Conservation (phyloP, 2,113 vertebrate genomes). For the Malurus cyaneus region DNA sequence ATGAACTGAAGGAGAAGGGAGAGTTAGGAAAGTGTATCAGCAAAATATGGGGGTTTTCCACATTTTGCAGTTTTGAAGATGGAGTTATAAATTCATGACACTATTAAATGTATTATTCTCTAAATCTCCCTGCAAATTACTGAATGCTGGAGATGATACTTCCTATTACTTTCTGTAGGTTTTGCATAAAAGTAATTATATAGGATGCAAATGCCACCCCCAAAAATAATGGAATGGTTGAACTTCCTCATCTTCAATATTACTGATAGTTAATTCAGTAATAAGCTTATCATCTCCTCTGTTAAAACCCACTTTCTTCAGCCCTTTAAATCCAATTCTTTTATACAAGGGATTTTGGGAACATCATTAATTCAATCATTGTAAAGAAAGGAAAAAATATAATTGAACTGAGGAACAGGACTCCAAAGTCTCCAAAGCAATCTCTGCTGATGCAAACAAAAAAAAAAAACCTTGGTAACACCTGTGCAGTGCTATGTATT, state of each 20-base stretch:
- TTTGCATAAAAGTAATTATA: not conserved
- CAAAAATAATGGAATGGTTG: not conserved
- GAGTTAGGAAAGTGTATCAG: not conserved
- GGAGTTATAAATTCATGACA: not conserved
- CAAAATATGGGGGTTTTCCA: not conserved
- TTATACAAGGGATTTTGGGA: not conserved
- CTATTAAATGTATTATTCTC: not conserved
- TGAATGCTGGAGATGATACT: not conserved
- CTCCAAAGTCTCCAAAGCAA: not conserved
- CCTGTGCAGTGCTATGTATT: not conserved
- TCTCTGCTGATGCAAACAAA: slow-evolving; percentile 4
- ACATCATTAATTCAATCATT: slow-evolving; percentile 11
- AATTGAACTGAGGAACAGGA: not conserved
- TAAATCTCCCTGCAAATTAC: not conserved
- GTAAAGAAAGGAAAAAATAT: not conserved
- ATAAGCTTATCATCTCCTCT: slow-evolving; percentile 20
- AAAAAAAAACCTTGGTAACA: not conserved
- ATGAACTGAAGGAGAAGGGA: not conserved
- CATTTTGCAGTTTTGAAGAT: not conserved
- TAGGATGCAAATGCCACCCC: not conserved
- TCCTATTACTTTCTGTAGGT: not conserved
- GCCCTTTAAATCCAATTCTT: slow-evolving; percentile 6
- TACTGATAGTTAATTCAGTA: slow-evolving; percentile 24
- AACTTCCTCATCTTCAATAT: not conserved
- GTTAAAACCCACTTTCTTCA: slow-evolving; percentile 3